Percentiles rank a stretch among this genome's conserved stretches.
Conservation (phyloP, 30 jellyfish, hydroid and myxozoan genomes). For the Aurelia coerulea region DNA sequence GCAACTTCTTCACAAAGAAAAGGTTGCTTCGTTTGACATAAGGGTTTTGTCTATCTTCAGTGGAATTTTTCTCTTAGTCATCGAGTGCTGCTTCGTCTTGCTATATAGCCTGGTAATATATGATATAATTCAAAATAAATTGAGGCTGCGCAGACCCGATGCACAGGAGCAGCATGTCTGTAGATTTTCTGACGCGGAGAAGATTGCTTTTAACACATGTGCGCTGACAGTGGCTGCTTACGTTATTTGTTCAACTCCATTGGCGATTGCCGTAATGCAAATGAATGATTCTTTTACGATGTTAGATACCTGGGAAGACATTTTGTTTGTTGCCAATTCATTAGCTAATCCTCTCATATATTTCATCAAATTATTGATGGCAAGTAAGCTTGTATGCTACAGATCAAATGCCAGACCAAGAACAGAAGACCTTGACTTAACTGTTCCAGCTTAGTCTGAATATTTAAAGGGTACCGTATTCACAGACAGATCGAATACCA, state of each 20-base stretch:
- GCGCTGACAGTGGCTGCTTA: constrained; percentile 16
- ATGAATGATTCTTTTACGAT: background rate
- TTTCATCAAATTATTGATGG: background rate
- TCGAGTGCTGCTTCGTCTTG: background rate
- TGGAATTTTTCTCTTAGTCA: background rate
- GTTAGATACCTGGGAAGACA: background rate
- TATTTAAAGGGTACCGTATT: too few species aligned
- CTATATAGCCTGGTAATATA: constrained; percentile 3
- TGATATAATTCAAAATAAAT: background rate
- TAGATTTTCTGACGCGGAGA: constrained; percentile 34
- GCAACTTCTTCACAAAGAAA: background rate
- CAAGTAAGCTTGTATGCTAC: background rate
- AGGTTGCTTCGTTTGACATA: background rate
- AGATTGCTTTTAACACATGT: constrained; percentile 31
- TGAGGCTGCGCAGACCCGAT: background rate
- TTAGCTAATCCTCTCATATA: constrained; percentile 11
- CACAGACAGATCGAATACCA: too few species aligned
- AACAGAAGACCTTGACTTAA: too few species aligned
- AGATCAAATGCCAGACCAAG: background rate
- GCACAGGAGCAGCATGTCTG: background rate
- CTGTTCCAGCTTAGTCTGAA: too few species aligned
- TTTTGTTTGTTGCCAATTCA: constrained; percentile 4
- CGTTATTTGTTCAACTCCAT: constrained; percentile 14
- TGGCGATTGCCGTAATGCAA: background rate
- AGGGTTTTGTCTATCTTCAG: background rate